Evolutionary conservation across 2,888 invertebrate genomes (phyloP), one percentile per base, ranked within the genome.

Genomic region (Erpobdella octoculata): DNA sequence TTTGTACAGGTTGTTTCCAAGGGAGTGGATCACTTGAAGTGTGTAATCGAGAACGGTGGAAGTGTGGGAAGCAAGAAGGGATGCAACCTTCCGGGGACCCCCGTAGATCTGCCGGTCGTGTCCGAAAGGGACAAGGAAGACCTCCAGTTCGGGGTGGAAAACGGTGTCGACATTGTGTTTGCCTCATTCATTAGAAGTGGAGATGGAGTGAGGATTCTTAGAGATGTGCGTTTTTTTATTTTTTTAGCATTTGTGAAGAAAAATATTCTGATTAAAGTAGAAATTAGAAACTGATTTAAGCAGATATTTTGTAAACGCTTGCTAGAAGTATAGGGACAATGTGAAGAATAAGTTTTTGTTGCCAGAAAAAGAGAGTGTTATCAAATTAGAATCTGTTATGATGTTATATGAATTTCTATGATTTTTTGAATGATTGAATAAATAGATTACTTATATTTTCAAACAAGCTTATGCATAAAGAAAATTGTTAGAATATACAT

Each of bases 91-190:
- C 97, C 97, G 0, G 96, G 96, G 2, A 89, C 94, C 0, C 90
- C 91, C 0, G 95, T 97, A 0, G 96, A 97, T 84, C 85, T 98
- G 78, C 97, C 97, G 0, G 94, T 96, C 5, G 95, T 98, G 0
- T 95, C 96, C 0, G 93, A 93, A 80, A 96, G 96, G 84, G 97
- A 98, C 84, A 92, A 90, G 81, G 87, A 89, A n/a, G 96, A 96
- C 82, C 85, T 96, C 76, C 83, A 88, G 75, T 94, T 96, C 81
- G 95, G 93, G 70, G 91, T 94, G 5, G 90, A 92, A 77, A 91
- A 93, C 71, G 83, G 89, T 86, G 85, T 94, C 70, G 94, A 98
- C 81, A 95, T 97, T 89, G 88, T 97, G 72, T 98, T 98, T 84
- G 96, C 96, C 0, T 96, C 96, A 0, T 98, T 98, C 85, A 95